phyloP scores from a whole-genome alignment of 1,140 invertebrate species.

The Wiebesia pumilae region DNA sequence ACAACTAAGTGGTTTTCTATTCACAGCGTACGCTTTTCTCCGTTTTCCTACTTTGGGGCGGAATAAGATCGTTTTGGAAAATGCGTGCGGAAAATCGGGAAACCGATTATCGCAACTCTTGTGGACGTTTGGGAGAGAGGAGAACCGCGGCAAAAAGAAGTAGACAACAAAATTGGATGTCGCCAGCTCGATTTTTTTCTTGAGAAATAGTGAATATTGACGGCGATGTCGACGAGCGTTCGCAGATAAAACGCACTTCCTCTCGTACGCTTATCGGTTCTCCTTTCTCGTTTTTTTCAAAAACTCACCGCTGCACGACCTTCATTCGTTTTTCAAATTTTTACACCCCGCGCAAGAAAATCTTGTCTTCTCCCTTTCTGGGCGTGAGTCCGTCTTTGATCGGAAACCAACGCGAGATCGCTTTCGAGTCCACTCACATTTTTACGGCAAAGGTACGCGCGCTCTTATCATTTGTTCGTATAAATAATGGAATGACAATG shows the following conservation, averaged over 20 bases:
- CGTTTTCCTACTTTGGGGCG: too few relatives aligned
- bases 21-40: too few relatives aligned
- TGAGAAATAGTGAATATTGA: conserved; percentile 46
- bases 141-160: background rate
- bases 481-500: too few relatives aligned
- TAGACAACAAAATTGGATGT: conserved; percentile 55
- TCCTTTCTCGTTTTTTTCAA: background rate
- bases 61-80: too few relatives aligned
- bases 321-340: background rate
- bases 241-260: background rate
- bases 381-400: too few relatives aligned
- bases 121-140: background rate
- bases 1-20: too few relatives aligned
- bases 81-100: too few relatives aligned
- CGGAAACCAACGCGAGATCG: too few relatives aligned
- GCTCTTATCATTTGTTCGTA: too few relatives aligned
- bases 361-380: background rate
- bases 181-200: conserved; percentile 59
- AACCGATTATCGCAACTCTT: background rate
- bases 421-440: background rate
- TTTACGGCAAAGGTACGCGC: background rate
- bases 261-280: background rate
- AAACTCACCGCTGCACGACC: background rate
- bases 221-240: background rate
- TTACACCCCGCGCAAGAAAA: background rate